Evolutionary conservation across 2,113 vertebrate species (phyloP).

Genomic region (Callopanchax toddi): DNA sequence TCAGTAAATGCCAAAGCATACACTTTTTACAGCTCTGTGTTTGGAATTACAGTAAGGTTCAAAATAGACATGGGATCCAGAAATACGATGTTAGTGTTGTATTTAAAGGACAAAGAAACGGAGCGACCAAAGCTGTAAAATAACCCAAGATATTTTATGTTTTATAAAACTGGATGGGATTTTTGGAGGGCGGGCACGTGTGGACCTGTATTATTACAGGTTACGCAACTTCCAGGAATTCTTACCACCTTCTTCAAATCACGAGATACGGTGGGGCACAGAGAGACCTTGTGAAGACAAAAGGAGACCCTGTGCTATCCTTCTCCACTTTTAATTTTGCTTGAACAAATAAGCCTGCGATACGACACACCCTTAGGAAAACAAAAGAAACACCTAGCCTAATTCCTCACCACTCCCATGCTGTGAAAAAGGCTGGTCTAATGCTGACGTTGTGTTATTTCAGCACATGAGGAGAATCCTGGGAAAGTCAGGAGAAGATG

Average conservation of each 20-base stretch:
- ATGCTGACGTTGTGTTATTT: slow-evolving; percentile 36
- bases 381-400: slow-evolving; percentile 16
- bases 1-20: slow-evolving; percentile 21
- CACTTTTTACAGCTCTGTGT: slow-evolving; percentile 24
- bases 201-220: slow-evolving; percentile 12
- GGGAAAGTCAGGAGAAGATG: slow-evolving; percentile 49
- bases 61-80: too few species aligned
- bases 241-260: slow-evolving; percentile 19
- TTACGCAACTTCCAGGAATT: slow-evolving; percentile 59
- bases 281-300: slow-evolving; percentile 17
- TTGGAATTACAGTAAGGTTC: too few species aligned
- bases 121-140: too few species aligned
- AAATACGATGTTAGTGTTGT: too few species aligned
- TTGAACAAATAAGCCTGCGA: slow-evolving; percentile 37
- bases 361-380: slow-evolving; percentile 16
- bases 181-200: too few species aligned
- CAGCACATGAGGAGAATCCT: slow-evolving; percentile 51
- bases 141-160: too few species aligned
- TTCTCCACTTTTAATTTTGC: background rate
- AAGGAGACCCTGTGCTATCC: background rate
- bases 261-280: slow-evolving; percentile 23
- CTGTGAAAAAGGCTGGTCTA: slow-evolving; percentile 3
- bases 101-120: too few species aligned
- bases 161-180: too few species aligned
- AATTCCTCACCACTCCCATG: slow-evolving; percentile 23